Conservation (phyloP, 2,888 invertebrate species). For the Venustoraphidia nigricollis region DNA sequence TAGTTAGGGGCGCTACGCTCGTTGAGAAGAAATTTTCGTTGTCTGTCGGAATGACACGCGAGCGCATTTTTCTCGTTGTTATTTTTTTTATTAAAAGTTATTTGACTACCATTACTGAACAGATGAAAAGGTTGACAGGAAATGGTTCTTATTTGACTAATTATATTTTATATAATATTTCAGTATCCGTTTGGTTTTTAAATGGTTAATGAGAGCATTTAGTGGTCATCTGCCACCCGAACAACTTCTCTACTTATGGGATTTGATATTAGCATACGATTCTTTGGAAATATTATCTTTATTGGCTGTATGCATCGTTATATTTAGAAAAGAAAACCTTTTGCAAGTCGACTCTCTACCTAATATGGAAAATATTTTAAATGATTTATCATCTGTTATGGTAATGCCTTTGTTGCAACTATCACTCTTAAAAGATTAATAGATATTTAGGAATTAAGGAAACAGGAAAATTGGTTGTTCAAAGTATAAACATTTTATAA, state of each 20-base stretch:
- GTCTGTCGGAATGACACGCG: too few relatives aligned
- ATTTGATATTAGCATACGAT: conserved; percentile 81
- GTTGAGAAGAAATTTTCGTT: too few relatives aligned
- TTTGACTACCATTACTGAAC: not conserved
- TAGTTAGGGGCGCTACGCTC: too few relatives aligned
- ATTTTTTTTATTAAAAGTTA: too few relatives aligned
- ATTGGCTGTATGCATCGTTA: conserved; percentile 71
- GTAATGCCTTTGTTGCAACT: conserved; percentile 74
- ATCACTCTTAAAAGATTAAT: conserved; percentile 51
- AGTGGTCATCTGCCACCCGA: conserved; percentile 89
- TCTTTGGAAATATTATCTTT: conserved; percentile 78
- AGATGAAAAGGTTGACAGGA: not conserved
- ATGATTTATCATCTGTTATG: conserved; percentile 74
- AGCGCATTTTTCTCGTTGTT: too few relatives aligned
- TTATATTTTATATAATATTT: conserved; percentile 11
- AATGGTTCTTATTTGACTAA: not conserved
- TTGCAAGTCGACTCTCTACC: conserved; percentile 58
- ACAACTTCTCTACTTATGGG: conserved; percentile 85
- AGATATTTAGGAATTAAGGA: too few relatives aligned
- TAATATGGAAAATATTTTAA: conserved; percentile 72
- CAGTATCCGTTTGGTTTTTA: conserved; percentile 81
- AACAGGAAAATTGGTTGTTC: too few relatives aligned
- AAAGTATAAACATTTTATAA: too few relatives aligned
- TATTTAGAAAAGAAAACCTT: conserved; percentile 74
- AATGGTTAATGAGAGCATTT: conserved; percentile 93